Base-by-base conservation (phyloP, 2,888 invertebrate species). In the Pristionchus fissidentatus region DNA sequence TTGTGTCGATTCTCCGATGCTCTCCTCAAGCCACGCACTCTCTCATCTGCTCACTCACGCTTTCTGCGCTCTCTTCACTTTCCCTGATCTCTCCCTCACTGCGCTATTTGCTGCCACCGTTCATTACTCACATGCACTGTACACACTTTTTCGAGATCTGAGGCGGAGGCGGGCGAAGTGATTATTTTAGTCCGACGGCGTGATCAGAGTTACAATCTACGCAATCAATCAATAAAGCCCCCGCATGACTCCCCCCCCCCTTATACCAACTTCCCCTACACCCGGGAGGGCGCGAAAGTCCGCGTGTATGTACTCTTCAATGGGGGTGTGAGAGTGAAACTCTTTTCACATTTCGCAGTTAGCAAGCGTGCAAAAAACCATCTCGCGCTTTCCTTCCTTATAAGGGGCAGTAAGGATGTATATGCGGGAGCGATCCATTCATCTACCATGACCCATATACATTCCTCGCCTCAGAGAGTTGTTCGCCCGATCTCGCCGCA, bases 361-460 rank as follows among this genome's bases (percentile, higher is more conserved):
- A 3, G 41, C 41, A 32, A 1, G 62, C 26, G 57, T 32, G 60
- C 19, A 62, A n/a, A 66, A 66, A 38, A 32, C 38, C n/a, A n/a
- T n/a, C 66, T 15, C 62, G 10, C 55, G 3, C 35, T n/a, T n/a
- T n/a, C n/a, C n/a, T n/a, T n/a, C n/a, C n/a, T n/a, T n/a, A n/a
- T n/a, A n/a, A n/a, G n/a, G n/a, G n/a, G n/a, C n/a, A n/a, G n/a
- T n/a, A n/a, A n/a, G n/a, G n/a, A n/a, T n/a, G n/a, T n/a, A n/a
- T n/a, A n/a, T n/a, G n/a, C n/a, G n/a, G n/a, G n/a, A n/a, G n/a
- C n/a, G n/a, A n/a, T n/a, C n/a, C n/a, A 70, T 70, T 70, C 70
- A 70, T 70, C 41, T 70, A 70, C 38, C 43, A 70, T 70, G 70
- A 70, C 70, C 70, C 70, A 70, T 41, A 70, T 70, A n/a, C 70